A percentile compares a stretch with the other conserved stretches of the same genome.
phyloP scores from a whole-genome alignment of 2,797 vertebrate species.

The Gobio occitaniae region DNA sequence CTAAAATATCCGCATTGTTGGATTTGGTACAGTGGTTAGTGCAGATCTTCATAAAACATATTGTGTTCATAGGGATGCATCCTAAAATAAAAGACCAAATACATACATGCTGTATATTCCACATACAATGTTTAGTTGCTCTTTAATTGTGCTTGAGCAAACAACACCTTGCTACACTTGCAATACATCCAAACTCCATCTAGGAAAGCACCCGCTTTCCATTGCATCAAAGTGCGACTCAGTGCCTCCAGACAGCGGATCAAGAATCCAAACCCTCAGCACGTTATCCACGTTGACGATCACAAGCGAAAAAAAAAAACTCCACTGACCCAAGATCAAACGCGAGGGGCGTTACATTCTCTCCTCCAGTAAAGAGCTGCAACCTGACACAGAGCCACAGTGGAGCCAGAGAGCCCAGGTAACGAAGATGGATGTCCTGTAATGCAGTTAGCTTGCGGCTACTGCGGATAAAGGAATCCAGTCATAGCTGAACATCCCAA shows the following conservation, averaged over 20 bases:
- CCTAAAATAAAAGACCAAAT: too few relatives aligned
- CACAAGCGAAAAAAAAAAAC: slow-evolving; percentile 22
- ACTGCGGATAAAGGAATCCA: slow-evolving; percentile 37
- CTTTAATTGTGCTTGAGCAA: background rate
- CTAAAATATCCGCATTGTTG: background rate
- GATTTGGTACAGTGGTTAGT: background rate
- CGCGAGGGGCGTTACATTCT: slow-evolving; percentile 6
- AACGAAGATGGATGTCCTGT: slow-evolving; percentile 54
- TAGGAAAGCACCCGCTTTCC: background rate
- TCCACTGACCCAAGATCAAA: slow-evolving; percentile 12
- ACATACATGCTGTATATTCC: background rate
- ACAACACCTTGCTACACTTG: background rate
- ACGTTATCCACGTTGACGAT: background rate
- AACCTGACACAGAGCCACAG: slow-evolving; percentile 34
- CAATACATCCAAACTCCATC: background rate
- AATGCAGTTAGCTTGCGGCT: slow-evolving; percentile 56
- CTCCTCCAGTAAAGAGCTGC: slow-evolving; percentile 22
- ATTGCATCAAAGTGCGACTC: background rate
- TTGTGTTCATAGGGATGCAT: background rate
- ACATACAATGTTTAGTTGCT: background rate
- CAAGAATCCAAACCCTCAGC: slow-evolving; percentile 23
- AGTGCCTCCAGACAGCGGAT: background rate
- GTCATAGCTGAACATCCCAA: slow-evolving; percentile 19
- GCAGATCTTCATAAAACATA: background rate
- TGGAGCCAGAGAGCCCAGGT: slow-evolving; percentile 40